phyloP scores from a whole-genome alignment of 1,140 invertebrate species.

The Bombus confusus region DNA sequence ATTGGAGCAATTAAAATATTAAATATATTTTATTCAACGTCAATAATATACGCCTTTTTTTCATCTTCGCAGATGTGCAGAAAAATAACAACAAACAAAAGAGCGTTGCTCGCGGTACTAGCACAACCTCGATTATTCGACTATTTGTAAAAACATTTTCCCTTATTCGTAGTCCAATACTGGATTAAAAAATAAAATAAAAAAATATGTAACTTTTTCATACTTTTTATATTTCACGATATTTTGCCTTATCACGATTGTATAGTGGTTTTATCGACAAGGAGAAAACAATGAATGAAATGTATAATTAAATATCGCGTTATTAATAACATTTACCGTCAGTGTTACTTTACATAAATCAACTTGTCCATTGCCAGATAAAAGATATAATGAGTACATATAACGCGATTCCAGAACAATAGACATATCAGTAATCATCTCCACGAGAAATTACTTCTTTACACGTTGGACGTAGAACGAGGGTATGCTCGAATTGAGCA shows the following conservation, averaged over 20 bases:
- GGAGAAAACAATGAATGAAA: constrained; percentile 23
- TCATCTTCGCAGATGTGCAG: constrained; percentile 16
- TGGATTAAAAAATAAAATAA: constrained; percentile 9
- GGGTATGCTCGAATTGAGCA: constrained; percentile 99
- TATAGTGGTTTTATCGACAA: background rate
- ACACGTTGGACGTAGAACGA: constrained; percentile 98
- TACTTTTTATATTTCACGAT: background rate
- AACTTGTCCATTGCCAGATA: constrained; percentile 40
- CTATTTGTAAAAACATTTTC: background rate
- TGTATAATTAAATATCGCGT: constrained; percentile 24
- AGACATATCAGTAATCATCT: constrained; percentile 92
- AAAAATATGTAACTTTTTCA: background rate
- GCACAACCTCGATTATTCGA: constrained; percentile 5
- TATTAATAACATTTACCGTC: constrained; percentile 41
- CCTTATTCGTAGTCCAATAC: background rate
- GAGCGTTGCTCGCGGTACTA: constrained; percentile 13
- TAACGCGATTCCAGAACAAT: constrained; percentile 22
- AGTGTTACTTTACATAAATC: constrained; percentile 33
- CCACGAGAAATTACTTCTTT: constrained; percentile 99
- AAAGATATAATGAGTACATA: background rate
- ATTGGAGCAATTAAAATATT: constrained; percentile 60
- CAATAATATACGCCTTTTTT: constrained; percentile 19
- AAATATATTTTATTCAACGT: constrained; percentile 73
- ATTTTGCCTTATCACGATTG: background rate
- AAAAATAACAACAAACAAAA: constrained; percentile 13